phyloP scores from a whole-genome alignment of 2,113 vertebrate genomes.

The Anolis sagrei region DNA sequence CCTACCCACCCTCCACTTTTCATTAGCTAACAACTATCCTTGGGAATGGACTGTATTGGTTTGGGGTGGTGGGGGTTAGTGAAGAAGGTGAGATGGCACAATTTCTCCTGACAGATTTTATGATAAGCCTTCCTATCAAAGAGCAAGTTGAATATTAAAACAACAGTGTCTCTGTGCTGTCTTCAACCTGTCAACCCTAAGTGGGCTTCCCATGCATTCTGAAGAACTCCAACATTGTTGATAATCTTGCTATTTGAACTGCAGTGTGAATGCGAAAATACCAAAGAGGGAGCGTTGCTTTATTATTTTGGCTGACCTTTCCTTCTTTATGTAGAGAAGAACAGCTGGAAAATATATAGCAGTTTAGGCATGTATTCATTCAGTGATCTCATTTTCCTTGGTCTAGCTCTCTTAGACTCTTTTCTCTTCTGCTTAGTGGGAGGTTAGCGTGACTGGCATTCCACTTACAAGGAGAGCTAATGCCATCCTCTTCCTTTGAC shows the following conservation, averaged over 20 bases:
- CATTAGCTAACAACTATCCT: too few species aligned
- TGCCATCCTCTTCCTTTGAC: not conserved
- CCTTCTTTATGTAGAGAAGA: not conserved
- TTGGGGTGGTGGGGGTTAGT: not conserved
- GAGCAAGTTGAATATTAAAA: not conserved
- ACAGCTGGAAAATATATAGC: slow-evolving; percentile 9
- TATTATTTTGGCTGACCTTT: not conserved
- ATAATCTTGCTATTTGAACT: not conserved
- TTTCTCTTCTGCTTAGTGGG: slow-evolving; percentile 8
- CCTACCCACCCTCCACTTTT: too few species aligned
- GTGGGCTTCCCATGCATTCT: not conserved
- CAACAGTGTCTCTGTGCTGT: not conserved
- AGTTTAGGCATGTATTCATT: slow-evolving; percentile 27
- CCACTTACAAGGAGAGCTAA: not conserved
- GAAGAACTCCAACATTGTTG: not conserved
- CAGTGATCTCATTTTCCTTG: slow-evolving; percentile 18
- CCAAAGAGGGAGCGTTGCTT: not conserved
- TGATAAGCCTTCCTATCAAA: not conserved
- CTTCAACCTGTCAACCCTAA: not conserved
- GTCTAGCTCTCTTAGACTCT: not conserved
- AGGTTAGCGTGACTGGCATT: slow-evolving; percentile 13
- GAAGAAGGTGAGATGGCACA: not conserved
- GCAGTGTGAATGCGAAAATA: not conserved
- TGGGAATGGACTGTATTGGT: too few species aligned
- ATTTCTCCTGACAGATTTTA: not conserved